Evolutionary conservation across 2,797 vertebrate genomes (phyloP).

Genomic region (Anabacerthia variegaticeps): DNA sequence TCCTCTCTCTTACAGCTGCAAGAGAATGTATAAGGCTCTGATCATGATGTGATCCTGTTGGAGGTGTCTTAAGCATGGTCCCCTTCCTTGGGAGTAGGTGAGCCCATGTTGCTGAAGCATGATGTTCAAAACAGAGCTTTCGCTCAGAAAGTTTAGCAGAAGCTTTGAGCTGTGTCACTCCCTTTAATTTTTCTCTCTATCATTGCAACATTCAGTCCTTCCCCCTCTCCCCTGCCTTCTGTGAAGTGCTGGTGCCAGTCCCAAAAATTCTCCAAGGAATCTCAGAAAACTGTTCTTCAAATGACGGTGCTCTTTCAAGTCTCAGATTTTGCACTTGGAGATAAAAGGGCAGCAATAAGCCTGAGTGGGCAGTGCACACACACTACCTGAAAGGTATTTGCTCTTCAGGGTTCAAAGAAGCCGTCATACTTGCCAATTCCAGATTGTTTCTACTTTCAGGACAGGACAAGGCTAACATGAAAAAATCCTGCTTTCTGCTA

Average conservation of each 20-base stretch:
- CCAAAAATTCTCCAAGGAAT: neutral
- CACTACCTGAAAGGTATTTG: neutral
- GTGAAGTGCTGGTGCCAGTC: neutral
- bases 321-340: neutral
- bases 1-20: neutral
- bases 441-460: slow-evolving; percentile 15
- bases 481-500: slow-evolving; percentile 44
- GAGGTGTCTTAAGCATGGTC: neutral
- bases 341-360: neutral
- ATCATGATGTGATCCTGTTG: neutral
- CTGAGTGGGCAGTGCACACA: neutral
- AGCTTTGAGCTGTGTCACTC: neutral
- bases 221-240: neutral
- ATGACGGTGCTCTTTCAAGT: accelerated
- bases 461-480: neutral
- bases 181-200: neutral
- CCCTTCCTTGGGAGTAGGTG: neutral
- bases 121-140: neutral
- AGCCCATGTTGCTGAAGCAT: neutral
- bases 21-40: neutral
- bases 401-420: neutral
- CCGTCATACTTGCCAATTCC: neutral
- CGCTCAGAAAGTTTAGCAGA: neutral
- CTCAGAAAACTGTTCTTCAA: neutral
- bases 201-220: neutral